Conservation (phyloP, 2,797 vertebrate species). For the Anguilla marmorata region DNA sequence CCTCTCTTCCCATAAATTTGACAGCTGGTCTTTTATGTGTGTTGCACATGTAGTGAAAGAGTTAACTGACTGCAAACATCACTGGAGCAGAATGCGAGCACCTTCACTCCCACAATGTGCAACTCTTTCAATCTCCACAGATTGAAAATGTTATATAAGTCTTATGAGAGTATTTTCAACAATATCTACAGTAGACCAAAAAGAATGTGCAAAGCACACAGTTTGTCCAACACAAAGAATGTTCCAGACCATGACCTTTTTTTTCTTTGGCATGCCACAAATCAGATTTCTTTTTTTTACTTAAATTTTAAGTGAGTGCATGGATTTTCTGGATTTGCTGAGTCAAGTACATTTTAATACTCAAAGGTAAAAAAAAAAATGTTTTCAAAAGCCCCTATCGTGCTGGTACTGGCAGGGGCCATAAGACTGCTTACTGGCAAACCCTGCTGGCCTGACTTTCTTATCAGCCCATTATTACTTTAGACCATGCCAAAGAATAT, state of each 20-base stretch:
- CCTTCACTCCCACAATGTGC: not conserved
- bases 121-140: not conserved
- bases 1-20: not conserved
- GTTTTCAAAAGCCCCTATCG: not conserved
- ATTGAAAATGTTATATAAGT: not conserved
- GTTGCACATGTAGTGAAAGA: not conserved
- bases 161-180: not conserved
- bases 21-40: not conserved
- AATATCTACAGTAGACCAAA: not conserved
- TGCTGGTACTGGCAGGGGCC: not conserved
- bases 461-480: not conserved
- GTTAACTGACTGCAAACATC: not conserved
- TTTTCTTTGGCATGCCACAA: not conserved
- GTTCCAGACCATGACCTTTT: not conserved
- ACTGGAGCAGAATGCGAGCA: not conserved
- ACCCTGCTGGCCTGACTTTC: not conserved
- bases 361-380: not conserved
- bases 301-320: not conserved
- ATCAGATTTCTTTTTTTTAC: not conserved
- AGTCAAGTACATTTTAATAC: conserved; percentile 13
- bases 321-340: not conserved
- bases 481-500: not conserved
- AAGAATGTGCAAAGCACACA: conserved; percentile 2
- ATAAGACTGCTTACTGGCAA: not conserved
- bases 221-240: not conserved